Evolutionary conservation across 2,113 vertebrate species (phyloP), one percentile per base, ranked within the genome.

Genomic region (Tretioscincus oriximinensis): DNA sequence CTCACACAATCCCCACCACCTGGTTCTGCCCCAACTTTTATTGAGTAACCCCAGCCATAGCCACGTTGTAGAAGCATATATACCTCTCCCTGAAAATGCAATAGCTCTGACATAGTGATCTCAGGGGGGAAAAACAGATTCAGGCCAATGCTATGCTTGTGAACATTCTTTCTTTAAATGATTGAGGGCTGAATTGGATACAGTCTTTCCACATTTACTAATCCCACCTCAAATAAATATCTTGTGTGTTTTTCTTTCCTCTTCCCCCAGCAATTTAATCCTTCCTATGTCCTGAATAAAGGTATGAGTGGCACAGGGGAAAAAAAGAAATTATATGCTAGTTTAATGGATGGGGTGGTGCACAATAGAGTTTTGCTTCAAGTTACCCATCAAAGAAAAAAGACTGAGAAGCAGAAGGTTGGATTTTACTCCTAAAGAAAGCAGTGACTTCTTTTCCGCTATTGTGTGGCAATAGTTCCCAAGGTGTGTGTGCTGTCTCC

Each of bases 131-230:
- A 41, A 65, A 89, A 54, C 4, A 20, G 9, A 9, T 85, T 86
- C 86, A 78, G 92, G 91, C 84, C 79, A 66, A 70, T 64, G 68
- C 35, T 68, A 47, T 7, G 29, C 63, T 72, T 78, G 83, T 78
- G 70, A 84, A 80, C 76, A 85, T 89, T 91, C 93, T 87, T 84
- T 91, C 89, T 93, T 93, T 93, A 93, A 84, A 87, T 54, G 87
- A 77, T 90, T 92, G 93, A 88, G 86, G 90, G 81, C 68, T 77
- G 78, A 92, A 83, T 69, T 83, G 85, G 84, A 90, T 4, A 64
- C 47, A 78, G 70, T 84, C 87, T 90, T 81, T 61, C 54, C 86
- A 26, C 89, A 84, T 87, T 90, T 83, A 54, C 89, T 89, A 91
- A 94, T 91, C 89, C 90, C 90, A 89, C 70, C 82, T 90, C 88